Conservation (phyloP, 92 coral and sea anemone genomes). For the Montipora capitata region DNA sequence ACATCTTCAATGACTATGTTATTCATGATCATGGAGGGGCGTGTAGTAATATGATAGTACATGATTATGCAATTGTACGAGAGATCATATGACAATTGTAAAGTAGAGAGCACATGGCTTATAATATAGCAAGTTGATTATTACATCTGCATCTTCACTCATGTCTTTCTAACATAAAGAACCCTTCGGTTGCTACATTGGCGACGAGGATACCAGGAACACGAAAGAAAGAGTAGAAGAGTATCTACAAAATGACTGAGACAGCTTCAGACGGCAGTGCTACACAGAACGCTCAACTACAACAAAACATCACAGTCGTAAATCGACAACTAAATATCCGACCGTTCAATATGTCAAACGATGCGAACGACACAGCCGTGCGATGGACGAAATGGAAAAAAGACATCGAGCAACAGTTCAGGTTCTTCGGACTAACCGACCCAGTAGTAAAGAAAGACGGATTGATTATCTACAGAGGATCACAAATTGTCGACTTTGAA, state of each 20-base stretch:
- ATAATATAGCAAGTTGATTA: neutral
- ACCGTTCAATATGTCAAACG: conserved; percentile 44
- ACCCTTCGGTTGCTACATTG: conserved; percentile 45
- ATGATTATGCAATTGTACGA: neutral
- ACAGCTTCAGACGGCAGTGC: conserved; percentile 1
- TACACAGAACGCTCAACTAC: neutral
- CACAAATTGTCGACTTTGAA: conserved; percentile 61
- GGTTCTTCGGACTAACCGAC: conserved; percentile 61
- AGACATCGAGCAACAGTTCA: conserved; percentile 68
- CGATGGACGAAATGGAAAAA: conserved; percentile 63
- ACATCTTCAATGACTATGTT: no score
- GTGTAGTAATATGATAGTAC: neutral
- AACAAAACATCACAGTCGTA: conserved; percentile 21
- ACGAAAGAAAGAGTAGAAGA: conserved; percentile 19
- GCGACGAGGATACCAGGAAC: conserved; percentile 45
- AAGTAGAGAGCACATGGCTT: neutral
- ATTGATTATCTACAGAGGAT: conserved; percentile 16
- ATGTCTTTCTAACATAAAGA: neutral
- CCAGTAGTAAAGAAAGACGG: conserved; percentile 71
- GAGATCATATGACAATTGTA: neutral
- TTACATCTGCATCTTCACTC: neutral
- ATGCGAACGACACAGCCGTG: conserved; percentile 50
- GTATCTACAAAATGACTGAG: neutral
- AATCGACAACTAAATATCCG: conserved; percentile 55
- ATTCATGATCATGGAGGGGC: no score